Base-by-base conservation (phyloP, 2,888 invertebrate species). In the Xestia sexstrigata region DNA sequence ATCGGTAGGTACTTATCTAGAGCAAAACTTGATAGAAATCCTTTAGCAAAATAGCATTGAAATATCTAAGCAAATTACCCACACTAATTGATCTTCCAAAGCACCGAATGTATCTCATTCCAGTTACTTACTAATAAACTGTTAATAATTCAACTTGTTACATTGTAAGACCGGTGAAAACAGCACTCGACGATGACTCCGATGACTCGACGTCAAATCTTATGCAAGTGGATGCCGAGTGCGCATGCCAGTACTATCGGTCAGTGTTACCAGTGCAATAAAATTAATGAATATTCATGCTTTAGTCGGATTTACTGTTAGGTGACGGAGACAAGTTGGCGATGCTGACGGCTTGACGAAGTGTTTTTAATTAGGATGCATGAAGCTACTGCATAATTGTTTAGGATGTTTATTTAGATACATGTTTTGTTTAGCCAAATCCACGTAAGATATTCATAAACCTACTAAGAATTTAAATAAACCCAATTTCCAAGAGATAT, bases 271-370 rank as follows among this genome's bases (percentile, higher is more conserved):
- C 67, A 70, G 71, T 63, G 72, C 84, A 67, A 79, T 81, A 81
- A 88, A 89, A 90, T 90, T 90, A 86, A 89, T 92, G 89, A 91
- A 92, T 93, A 92, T 92, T 91, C 92, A 92, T 87, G 87, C 13
- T 13, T 26, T 6, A 68, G 60, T 49, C 68, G 45, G 75, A 78
- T 89, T 88, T 89, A 91, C 91, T 85, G 93, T 91, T 91, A 91
- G 75, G 81, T 83, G 83, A 84, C 79, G 86, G 82, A 89, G 86
- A 83, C 84, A 72, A 45, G 60, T 63, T 26, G 80, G 63, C 74
- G 68, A 70, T 74, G 60, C 11, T 26, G 78, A 52, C 63, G 20
- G 49, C 39, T 20, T 71, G 65, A 66, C 26, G 17, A 55, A 39
- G 47, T 79, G 17, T 47, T 72, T 60, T 70, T 60, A 84, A 70